A percentile compares a stretch with the other conserved stretches of the same genome.
Evolutionary conservation across 2,888 invertebrate genomes (phyloP).

Genomic region (Lycaena phlaeas): DNA sequence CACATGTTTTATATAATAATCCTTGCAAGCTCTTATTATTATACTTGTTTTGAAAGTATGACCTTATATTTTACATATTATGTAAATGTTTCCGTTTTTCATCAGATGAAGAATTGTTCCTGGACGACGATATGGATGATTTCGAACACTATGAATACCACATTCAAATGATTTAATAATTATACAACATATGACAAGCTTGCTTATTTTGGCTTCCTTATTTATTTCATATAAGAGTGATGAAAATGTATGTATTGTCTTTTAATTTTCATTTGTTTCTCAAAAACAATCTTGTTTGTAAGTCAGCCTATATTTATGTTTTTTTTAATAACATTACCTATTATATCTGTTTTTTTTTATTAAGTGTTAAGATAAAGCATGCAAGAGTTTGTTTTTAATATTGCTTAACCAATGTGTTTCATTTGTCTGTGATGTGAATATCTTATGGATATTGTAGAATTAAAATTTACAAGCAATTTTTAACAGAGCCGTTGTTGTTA

Average conservation of each 20-base stretch:
- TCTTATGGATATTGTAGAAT: not conserved
- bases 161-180: conserved; percentile 30
- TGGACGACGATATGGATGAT: conserved; percentile 43
- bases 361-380: not conserved
- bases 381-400: not conserved
- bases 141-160: conserved; percentile 31
- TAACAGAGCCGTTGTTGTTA: not conserved
- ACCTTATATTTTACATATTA: too few relatives aligned
- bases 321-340: not conserved
- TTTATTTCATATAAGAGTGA: not conserved
- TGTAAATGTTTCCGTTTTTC: not conserved
- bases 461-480: not conserved
- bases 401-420: conserved; percentile 3
- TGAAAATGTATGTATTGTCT: not conserved
- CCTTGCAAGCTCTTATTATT: too few relatives aligned
- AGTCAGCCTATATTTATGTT: not conserved
- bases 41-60: too few relatives aligned
- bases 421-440: conserved; percentile 4
- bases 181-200: not conserved
- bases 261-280: not conserved
- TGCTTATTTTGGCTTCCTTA: conserved; percentile 1
- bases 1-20: too few relatives aligned
- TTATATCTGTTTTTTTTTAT: not conserved
- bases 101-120: conserved; percentile 41
- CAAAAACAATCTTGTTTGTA: not conserved